Conservation (phyloP, 2,113 vertebrate genomes). For the Lamprotornis superbus region DNA sequence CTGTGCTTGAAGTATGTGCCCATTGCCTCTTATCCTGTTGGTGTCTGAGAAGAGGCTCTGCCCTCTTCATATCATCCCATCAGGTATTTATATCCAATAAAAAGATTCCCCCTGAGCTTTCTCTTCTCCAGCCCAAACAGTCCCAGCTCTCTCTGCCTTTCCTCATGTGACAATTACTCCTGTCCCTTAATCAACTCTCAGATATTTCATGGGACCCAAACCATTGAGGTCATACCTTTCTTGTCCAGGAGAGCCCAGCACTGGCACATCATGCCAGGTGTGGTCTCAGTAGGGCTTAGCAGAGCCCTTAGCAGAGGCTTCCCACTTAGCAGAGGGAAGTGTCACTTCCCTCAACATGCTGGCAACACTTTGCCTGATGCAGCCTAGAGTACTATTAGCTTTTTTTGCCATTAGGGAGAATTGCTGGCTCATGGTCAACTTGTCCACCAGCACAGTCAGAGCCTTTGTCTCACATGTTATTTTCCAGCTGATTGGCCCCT, state of each 20-base stretch:
- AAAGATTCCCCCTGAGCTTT: background rate
- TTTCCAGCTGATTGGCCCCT: background rate
- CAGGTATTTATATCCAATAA: background rate
- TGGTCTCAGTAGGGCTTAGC: background rate
- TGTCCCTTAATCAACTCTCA: background rate
- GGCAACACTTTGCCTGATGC: background rate
- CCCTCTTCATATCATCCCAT: background rate
- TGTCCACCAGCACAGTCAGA: background rate
- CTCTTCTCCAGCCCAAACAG: background rate
- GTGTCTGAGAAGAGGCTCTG: background rate
- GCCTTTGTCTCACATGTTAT: background rate
- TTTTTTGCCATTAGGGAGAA: background rate
- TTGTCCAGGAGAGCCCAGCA: background rate
- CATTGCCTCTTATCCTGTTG: background rate
- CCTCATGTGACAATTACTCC: background rate
- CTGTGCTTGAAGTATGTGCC: background rate
- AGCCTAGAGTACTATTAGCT: background rate
- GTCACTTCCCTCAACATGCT: background rate
- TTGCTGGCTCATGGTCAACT: background rate
- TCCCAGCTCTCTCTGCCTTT: background rate
- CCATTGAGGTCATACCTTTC: background rate
- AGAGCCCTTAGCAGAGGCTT: background rate
- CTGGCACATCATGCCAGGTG: background rate
- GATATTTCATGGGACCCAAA: background rate
- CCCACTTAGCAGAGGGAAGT: background rate